Base-by-base conservation (phyloP, 1,140 invertebrate species). In the Eriosoma lanigerum region DNA sequence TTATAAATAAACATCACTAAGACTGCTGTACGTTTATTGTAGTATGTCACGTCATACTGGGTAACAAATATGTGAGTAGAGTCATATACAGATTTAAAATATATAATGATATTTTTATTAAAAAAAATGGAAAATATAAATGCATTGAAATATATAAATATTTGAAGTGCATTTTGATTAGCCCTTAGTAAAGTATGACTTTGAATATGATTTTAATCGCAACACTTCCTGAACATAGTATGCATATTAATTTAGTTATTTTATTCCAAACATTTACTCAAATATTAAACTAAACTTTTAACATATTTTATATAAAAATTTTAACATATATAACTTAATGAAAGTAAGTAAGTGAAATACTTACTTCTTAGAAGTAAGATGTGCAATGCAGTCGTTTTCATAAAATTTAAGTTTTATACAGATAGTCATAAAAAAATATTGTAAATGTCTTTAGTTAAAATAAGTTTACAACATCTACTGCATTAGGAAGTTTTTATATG, bases 351-450 rank as follows among this genome's bases (percentile, higher is more conserved):
- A n/a, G n/a, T n/a, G 21, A 24, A 8, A 29, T 70, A 12, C 17
- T 9, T 38, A 64, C 32, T n/a, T 29, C 32, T 64, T 38, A 64
- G 32, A 38, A 48, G n/a, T 70, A 21, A 8, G 44, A 70, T 66
- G 10, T 66, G 32, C 29, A 44, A n/a, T n/a, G n/a, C n/a, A n/a
- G 32, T 48, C 13, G 26, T 48, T 70, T 50, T 70, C 46, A 50
- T 50, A 70, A 50, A 50, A 70, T 70, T 70, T 50, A 70, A 26
- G 66, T 70, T 70, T 50, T 70, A 70, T 70, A 44, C 50, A 70
- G 21, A 26, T 50, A 26, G 24, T 13, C 17, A 48, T 70, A 70
- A 70, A 70, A 70, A 68, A 21, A 70, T n/a, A n/a, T 24, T 48
- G 21, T 26, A 50, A 70, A 70, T 26, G 66, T 70, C 15, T 50